Evolutionary conservation across 2,888 invertebrate genomes (phyloP), one percentile per base, ranked within the genome.

Genomic region (Luffia ferchaultella): DNA sequence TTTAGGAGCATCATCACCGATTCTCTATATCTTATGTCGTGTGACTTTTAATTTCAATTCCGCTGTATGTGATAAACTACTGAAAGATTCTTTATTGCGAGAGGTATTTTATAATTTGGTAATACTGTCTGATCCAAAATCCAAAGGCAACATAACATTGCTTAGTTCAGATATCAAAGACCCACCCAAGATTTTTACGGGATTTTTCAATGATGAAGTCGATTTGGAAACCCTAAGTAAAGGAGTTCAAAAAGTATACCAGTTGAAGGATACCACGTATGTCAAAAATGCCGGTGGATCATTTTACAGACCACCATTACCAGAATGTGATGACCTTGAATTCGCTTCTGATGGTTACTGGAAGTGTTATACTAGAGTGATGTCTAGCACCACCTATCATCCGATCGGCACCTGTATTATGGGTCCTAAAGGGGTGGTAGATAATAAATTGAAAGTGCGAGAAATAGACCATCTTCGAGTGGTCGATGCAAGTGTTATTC

Each of bases 391-490:
- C 1, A 62, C 79, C 18, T 89, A 88, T 67, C 90, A 90, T 62
- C 86, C 88, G 0, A 85, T 85, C 1, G 87, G 89, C 50, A 89
- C 88, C 0, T 85, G 85, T 53, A 86, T 86, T 64, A 90, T 90
- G 88, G 89, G 88, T 0, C 77, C 85, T 58, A 55, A 54, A 0
- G 70, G 79, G 1, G 86, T 87, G 0, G 77, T 86, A 5, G 80
- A 85, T 55, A 57, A 67, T 1, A 58, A 68, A 5, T 60, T 82
- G 42, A 66, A 73, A 7, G 84, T 86, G 1, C 64, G 67, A n/a
- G 87, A 87, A 0, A 53, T 83, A 1, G 66, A 73, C 18, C 76
- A 73, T 54, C 60, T 88, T 15, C 58, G 78, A 16, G 71, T 78
- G 3, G 68, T 67, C 1, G 76, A 80, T 54, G 61, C 65, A 1